These are phyloP conservation scores for Diadumene lineata DNA, from an alignment of 92 coral and sea anemone genomes.

Conservation along the genomic window DNA sequence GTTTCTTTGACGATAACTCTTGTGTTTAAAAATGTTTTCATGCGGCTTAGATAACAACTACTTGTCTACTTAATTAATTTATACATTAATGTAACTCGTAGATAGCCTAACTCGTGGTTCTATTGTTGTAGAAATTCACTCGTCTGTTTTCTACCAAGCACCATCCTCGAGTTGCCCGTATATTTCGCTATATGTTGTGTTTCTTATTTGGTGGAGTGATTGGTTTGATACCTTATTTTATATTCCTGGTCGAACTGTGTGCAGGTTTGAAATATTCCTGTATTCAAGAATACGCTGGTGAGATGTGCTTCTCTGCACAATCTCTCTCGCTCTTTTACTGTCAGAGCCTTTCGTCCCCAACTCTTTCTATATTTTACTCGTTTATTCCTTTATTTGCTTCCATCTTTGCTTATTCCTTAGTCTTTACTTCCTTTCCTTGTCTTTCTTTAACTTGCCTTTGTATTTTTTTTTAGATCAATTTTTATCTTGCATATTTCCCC, in stretches of 20 bases:
- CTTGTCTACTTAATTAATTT: no score
- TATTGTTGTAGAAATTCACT: constrained; percentile 50
- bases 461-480: no score
- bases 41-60: no score
- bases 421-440: no score
- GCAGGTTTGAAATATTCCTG: constrained; percentile 85
- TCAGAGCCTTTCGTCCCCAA: neutral
- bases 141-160: constrained; percentile 72
- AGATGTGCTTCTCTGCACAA: constrained; percentile 39
- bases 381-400: no score
- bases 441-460: no score
- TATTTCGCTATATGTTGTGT: constrained; percentile 70
- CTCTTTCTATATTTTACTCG: no score
- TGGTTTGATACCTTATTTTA: constrained; percentile 83
- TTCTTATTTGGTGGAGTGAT: constrained; percentile 76
- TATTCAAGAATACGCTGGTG: constrained; percentile 72
- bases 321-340: neutral
- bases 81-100: no score
- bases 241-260: constrained; percentile 79
- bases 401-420: no score
- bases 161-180: constrained; percentile 73
- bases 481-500: no score
- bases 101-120: neutral
- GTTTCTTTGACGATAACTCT: no score
- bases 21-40: no score